A percentile compares a stretch with the other conserved stretches of the same genome.
Evolutionary conservation across 1,140 invertebrate genomes (phyloP).

Genomic region (Tetramorium simillimum): DNA sequence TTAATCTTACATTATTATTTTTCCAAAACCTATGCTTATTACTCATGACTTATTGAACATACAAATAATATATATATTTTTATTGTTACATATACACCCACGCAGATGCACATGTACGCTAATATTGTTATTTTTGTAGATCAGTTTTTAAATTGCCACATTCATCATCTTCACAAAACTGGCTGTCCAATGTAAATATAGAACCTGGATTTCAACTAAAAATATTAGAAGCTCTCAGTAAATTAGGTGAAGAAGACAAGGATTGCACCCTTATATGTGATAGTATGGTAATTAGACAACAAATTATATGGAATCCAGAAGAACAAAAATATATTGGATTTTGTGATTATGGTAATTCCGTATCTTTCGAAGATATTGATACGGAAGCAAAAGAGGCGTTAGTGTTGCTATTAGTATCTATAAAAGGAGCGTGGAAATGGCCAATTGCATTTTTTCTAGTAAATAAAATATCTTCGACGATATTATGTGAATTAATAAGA

Average conservation of each 20-base stretch:
- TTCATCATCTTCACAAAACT: neutral
- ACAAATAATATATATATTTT: too few relatives aligned
- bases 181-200: neutral
- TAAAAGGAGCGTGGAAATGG: slow-evolving; percentile 17
- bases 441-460: neutral
- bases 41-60: too few relatives aligned
- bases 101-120: too few relatives aligned
- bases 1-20: too few relatives aligned
- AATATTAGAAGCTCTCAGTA: neutral
- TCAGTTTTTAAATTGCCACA: neutral
- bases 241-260: neutral
- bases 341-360: neutral
- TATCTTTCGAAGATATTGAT: neutral
- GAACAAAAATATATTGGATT: neutral
- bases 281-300: neutral
- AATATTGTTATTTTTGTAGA: neutral
- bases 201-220: neutral
- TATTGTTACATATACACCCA: too few relatives aligned
- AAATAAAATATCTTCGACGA: neutral
- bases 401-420: neutral
- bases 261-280: neutral
- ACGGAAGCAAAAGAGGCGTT: neutral
- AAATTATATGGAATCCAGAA: neutral
- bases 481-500: neutral
- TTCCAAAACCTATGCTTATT: too few relatives aligned